Evolutionary conservation across 2,113 vertebrate species (phyloP).

Genomic region (Lota lota): DNA sequence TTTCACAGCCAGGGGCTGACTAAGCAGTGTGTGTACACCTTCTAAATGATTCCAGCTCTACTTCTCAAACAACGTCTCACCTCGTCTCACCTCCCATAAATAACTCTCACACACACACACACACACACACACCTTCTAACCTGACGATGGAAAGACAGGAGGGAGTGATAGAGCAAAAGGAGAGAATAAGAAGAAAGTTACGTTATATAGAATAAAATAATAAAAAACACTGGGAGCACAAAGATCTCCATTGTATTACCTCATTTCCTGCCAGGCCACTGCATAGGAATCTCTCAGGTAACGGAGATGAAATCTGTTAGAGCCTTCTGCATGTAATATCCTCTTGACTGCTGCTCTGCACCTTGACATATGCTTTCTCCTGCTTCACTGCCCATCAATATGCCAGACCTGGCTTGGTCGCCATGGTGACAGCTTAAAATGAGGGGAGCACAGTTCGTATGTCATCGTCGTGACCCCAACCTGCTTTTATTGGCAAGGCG

Average conservation of each 20-base stretch:
- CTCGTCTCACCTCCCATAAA: slow-evolving; percentile 52
- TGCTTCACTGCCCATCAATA: slow-evolving; percentile 28
- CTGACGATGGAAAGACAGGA: slow-evolving; percentile 28
- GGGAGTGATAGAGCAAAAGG: slow-evolving; percentile 38
- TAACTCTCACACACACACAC: slow-evolving; percentile 25
- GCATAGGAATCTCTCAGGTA: slow-evolving; percentile 36
- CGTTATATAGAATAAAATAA: slow-evolving; percentile 18
- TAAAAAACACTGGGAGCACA: slow-evolving; percentile 35
- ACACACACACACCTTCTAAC: slow-evolving; percentile 23
- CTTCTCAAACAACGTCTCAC: slow-evolving; percentile 54
- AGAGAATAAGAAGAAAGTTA: slow-evolving; percentile 4
- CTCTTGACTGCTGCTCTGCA: slow-evolving; percentile 9
- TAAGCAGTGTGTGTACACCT: slow-evolving; percentile 28
- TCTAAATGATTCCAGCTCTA: slow-evolving; percentile 29
- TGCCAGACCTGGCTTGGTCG: slow-evolving; percentile 28
- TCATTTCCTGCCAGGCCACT: slow-evolving; percentile 60
- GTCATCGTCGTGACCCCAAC: not conserved
- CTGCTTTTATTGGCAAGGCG: not conserved
- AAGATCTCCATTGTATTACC: slow-evolving; percentile 55
- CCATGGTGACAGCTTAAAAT: slow-evolving; percentile 23
- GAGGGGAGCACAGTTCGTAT: slow-evolving; percentile 15
- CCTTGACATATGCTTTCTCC: slow-evolving; percentile 34
- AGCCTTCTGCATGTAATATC: slow-evolving; percentile 20
- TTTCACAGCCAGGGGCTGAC: slow-evolving; percentile 29
- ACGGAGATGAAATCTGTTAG: slow-evolving; percentile 47